phyloP scores from a whole-genome alignment of 1,140 invertebrate species.

The Prorops nasuta region DNA sequence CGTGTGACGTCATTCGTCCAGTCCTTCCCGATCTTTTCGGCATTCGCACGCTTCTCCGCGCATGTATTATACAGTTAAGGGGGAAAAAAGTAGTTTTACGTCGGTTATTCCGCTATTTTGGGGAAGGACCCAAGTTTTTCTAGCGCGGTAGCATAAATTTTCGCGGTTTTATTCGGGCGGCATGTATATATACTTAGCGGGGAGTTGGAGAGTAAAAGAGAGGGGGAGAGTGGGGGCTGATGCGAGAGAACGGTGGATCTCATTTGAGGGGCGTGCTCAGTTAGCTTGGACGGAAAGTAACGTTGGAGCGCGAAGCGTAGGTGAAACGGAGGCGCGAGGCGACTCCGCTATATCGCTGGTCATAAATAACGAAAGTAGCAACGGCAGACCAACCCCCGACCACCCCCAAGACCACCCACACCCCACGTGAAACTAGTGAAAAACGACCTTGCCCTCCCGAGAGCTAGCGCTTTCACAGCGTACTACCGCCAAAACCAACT shows the following conservation, averaged over 20 bases:
- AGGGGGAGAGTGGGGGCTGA: not conserved
- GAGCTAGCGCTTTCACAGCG: constrained; percentile 13
- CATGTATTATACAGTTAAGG: not conserved
- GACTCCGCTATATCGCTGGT: constrained; percentile 34
- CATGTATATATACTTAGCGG: constrained; percentile 1
- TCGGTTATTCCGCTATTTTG: constrained; percentile 6
- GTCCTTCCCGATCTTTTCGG: not conserved
- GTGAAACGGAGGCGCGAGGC: constrained; percentile 23
- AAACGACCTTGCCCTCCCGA: constrained; percentile 28
- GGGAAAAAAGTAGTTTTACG: not conserved
- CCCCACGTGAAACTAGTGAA: constrained; percentile 31
- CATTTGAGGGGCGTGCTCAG: not conserved
- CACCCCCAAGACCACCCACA: constrained; percentile 9
- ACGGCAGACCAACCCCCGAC: constrained; percentile 29
- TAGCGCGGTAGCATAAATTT: not conserved
- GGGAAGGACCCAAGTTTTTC: constrained; percentile 5
- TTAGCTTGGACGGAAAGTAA: no score
- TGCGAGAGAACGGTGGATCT: not conserved
- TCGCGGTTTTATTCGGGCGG: constrained; percentile 1
- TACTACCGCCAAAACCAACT: no score
- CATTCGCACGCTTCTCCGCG: not conserved
- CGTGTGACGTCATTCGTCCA: not conserved
- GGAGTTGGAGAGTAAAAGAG: not conserved
- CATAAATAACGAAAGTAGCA: constrained; percentile 46
- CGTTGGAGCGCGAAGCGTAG: constrained; percentile 14